These are phyloP conservation scores for Coendou prehensilis DNA, from an alignment of 2,797 vertebrate genomes.

Conservation along the genomic window DNA sequence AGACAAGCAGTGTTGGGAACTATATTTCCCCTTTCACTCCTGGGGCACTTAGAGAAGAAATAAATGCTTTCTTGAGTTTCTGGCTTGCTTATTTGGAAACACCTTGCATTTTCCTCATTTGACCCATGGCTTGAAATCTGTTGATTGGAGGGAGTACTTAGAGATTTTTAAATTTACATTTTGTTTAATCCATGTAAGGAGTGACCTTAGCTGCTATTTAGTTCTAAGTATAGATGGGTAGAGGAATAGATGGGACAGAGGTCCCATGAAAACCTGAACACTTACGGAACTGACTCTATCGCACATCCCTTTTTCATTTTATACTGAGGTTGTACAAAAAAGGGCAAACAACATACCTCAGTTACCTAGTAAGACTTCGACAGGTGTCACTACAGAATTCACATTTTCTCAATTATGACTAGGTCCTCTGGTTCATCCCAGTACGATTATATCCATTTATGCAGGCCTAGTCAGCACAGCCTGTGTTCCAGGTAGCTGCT, in stretches of 20 bases:
- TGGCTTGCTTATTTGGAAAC: neutral
- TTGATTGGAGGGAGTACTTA: neutral
- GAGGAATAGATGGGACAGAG: neutral
- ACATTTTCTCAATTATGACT: neutral
- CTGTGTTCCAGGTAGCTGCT: neutral
- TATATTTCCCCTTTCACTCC: neutral
- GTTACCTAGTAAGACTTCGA: neutral
- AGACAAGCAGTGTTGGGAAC: neutral
- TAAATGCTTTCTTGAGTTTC: conserved; percentile 6
- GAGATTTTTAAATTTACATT: conserved; percentile 31
- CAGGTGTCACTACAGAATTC: neutral
- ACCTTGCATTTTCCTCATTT: conserved; percentile 34
- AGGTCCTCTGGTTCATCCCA: neutral
- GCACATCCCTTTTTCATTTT: neutral
- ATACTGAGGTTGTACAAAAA: neutral
- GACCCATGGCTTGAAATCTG: neutral
- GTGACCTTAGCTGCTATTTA: neutral
- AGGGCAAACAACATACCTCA: neutral
- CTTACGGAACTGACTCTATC: neutral
- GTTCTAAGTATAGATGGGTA: neutral
- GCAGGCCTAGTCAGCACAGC: neutral
- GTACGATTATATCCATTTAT: neutral
- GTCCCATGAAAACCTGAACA: neutral
- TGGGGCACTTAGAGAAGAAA: conserved; percentile 1
- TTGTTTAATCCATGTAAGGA: neutral